These are phyloP conservation scores for Toxotes chatareus DNA, from an alignment of 2,113 vertebrate genomes.

Conservation along the genomic window DNA sequence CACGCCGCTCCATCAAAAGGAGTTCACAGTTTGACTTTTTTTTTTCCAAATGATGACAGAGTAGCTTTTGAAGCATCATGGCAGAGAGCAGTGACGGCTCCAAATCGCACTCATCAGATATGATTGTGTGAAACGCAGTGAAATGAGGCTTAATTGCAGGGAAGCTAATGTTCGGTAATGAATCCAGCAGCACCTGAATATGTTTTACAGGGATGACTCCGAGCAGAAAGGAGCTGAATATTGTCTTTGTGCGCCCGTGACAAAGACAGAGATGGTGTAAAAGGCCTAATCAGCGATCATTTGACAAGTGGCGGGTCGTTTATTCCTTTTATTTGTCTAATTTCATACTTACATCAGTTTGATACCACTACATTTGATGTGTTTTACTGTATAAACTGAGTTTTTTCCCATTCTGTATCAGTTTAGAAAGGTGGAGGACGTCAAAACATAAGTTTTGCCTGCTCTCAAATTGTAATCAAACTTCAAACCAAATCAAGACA, in stretches of 20 bases:
- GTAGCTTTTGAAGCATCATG: conserved; percentile 15
- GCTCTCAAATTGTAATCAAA: not conserved
- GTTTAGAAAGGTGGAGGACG: not conserved
- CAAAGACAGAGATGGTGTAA: not conserved
- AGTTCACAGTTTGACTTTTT: conserved; percentile 31
- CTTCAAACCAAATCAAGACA: not conserved
- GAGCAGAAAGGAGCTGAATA: not conserved
- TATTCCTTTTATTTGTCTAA: not conserved
- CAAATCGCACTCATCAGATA: conserved; percentile 39
- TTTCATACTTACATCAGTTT: not conserved
- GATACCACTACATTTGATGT: not conserved
- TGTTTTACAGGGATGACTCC: not conserved
- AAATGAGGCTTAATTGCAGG: conserved; percentile 54
- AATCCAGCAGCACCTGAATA: conserved; percentile 30
- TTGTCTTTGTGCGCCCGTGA: not conserved
- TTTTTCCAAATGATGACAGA: conserved; percentile 38
- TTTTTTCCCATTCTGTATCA: not conserved
- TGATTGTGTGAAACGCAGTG: conserved; percentile 20
- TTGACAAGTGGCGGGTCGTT: conserved; percentile 14
- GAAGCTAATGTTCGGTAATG: conserved; percentile 39
- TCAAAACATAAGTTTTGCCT: not conserved
- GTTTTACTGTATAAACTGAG: not conserved
- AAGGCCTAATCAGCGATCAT: conserved; percentile 26
- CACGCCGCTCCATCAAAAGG: conserved; percentile 29
- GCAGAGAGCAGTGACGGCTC: conserved; percentile 13